Base-by-base conservation (phyloP, 2,113 vertebrate species). In the Cinclus mexicanus region DNA sequence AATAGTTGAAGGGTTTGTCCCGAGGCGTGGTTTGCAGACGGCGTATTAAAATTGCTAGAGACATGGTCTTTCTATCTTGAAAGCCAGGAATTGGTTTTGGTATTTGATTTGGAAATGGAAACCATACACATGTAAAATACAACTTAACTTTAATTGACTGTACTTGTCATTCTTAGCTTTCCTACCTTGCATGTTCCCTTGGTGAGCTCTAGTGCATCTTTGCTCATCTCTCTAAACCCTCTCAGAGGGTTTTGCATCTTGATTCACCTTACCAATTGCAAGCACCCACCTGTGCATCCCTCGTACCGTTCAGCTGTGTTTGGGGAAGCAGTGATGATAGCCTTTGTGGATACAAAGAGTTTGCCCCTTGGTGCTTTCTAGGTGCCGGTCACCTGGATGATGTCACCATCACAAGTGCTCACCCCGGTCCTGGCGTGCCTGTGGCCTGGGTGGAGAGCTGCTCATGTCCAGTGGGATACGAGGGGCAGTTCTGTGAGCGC, bases 391-490 rank as follows among this genome's bases (percentile, higher is more conserved):
- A 99, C 97, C 97, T 99, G 78, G 99, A 99, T 55, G 98, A 98
- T 1, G 98, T 99, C 68, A 98, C 98, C 64, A 86, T 99, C 88
- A 95, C 98, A 18, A 99, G 98, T 0, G 99, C 99, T 15, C 98
- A 89, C 7, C 98, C 95, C 1, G 98, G 98, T 7, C 92, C 98
- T 0, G 99, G 99, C 0, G 61, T 89, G 25, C 98, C 98, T 0
- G 99, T 98, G 9, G 89, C 95, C 4, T 99, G 99, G 99, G 99
- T 99, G 88, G 99, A 99, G 96, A 98, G 95, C 79, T 99, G 99
- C 90, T 98, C 98, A 4, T 99, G 99, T 60, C 99, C 99, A 0
- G 97, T 94, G 31, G 99, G 99, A 3, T 99, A 99, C 1, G 95
- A 98, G 84, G 99, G 99, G 14, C 99, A 99, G 94, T 99, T 99